Evolutionary conservation across 2,113 vertebrate species (phyloP), one percentile per base, ranked within the genome.

Genomic region (Vidua macroura): DNA sequence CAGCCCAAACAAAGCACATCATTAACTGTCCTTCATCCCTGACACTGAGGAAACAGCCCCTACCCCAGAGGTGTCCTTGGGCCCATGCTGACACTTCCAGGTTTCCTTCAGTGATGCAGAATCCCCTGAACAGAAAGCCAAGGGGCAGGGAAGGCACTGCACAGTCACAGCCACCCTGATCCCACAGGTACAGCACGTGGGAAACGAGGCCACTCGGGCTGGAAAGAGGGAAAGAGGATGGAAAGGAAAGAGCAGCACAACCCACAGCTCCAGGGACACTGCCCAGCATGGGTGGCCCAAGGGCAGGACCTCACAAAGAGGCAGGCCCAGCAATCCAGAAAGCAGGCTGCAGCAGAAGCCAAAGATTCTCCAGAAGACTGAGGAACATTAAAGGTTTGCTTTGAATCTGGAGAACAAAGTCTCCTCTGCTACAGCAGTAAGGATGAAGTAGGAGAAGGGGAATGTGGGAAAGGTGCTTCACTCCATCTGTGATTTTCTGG

Each of bases 111-210:
- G 69, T 7, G 21, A 20, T 5, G 12, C 46, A 66, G n/a, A 69
- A 69, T 20, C 37, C 33, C 15, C 6, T 33, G 43, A 25, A 78
- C 0, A 84, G 64, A 46, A 63, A 74, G 41, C 41, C 60, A 53
- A 77, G 44, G 15, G 66, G 37, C 12, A 31, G 7, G 11, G 69
- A 49, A 78, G 51, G 66, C 33, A 23, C 51, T 28, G 51, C 68
- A 48, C 11, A 35, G 59, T 7, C 89, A 33, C 4, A 53, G 48
- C 46, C 92, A 70, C 9, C 22, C 39, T 24, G 21, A 41, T 1
- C 31, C 37, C 28, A 27, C 8, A 19, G 62, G 20, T 9, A 16
- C 31, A 30, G 9, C 49, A 19, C 0, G 0, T 5, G 19, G n/a
- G 37, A 69, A 60, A 15, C 33, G 39, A 37, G 25, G 13, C 23